A percentile compares a stretch with the other conserved stretches of the same genome.
phyloP scores from a whole-genome alignment of 2,113 vertebrate genomes.

The Hoplias malabaricus region DNA sequence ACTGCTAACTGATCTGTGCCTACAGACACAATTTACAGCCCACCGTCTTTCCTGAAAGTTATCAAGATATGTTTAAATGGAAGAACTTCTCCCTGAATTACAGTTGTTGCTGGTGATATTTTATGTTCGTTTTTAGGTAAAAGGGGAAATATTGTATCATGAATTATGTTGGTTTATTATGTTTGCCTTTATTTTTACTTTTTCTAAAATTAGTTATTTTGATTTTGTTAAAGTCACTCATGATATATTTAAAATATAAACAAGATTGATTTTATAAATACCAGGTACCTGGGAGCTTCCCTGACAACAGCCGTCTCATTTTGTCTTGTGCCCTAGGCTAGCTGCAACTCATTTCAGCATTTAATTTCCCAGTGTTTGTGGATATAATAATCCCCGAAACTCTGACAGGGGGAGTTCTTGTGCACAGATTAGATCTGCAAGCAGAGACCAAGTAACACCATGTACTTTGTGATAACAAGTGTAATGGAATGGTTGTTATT shows the following conservation, averaged over 20 bases:
- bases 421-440: slow-evolving; percentile 6
- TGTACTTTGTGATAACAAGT: slow-evolving; percentile 6
- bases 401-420: not conserved
- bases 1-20: slow-evolving; percentile 2
- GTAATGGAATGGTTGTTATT: not conserved
- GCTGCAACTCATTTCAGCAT: not conserved
- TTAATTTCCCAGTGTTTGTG: not conserved
- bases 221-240: not conserved
- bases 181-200: too few species aligned
- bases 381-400: not conserved
- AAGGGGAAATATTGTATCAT: too few species aligned
- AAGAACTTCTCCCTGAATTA: not conserved
- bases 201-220: not conserved
- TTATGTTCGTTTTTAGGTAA: not conserved
- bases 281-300: not conserved
- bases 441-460: not conserved
- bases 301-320: not conserved
- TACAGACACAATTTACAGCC: not conserved
- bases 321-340: not conserved
- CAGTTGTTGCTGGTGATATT: too few species aligned
- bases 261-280: not conserved
- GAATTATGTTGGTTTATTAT: too few species aligned
- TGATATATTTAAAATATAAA: not conserved
- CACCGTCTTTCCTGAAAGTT: not conserved
- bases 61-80: not conserved